Percentiles rank a stretch among this genome's conserved stretches.
Evolutionary conservation across 2,888 invertebrate genomes (phyloP).

Genomic region (Tiliacea citrago): DNA sequence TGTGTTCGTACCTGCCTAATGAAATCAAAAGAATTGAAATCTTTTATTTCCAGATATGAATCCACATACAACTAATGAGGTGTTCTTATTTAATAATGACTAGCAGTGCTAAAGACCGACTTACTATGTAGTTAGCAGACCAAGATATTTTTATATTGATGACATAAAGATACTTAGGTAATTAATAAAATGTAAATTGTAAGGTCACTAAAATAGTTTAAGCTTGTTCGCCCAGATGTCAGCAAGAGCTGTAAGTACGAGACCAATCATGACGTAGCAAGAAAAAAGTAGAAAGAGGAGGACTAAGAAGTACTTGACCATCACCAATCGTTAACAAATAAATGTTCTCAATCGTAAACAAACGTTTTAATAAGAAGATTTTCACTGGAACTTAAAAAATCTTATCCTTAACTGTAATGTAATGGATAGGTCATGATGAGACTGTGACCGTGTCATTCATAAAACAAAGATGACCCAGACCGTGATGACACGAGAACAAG

Average conservation of each 20-base stretch:
- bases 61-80: background rate
- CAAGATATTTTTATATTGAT: background rate
- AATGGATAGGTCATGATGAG: conserved; percentile 5
- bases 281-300: background rate
- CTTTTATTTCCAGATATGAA: too few species aligned
- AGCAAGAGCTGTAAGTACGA: background rate
- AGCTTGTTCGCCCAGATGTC: background rate
- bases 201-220: background rate
- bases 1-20: background rate
- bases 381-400: background rate
- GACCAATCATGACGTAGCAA: background rate
- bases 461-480: conserved; percentile 20
- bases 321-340: background rate
- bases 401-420: background rate
- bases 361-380: background rate
- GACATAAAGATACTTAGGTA: background rate
- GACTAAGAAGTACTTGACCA: too few species aligned
- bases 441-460: conserved; percentile 14
- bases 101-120: background rate
- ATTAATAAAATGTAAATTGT: background rate
- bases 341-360: background rate
- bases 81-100: background rate
- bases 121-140: background rate
- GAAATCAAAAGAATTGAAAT: too few species aligned
- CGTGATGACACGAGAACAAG: conserved; percentile 3